Conservation (phyloP, 1,140 invertebrate species). For the Monochamus saltuarius region DNA sequence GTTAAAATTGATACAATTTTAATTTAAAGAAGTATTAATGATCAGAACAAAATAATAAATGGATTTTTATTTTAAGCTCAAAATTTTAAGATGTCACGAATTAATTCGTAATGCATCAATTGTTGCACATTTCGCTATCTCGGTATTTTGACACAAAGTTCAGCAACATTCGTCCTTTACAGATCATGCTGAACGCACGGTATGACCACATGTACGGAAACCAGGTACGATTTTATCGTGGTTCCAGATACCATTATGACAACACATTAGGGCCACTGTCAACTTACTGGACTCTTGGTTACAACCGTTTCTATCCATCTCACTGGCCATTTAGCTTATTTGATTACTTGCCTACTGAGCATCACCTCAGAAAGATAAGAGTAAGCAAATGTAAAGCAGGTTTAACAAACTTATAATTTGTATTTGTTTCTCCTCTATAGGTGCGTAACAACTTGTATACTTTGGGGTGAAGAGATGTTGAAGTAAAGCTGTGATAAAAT, state of each 20-base stretch:
- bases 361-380: conserved; percentile 33
- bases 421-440: conserved; percentile 11
- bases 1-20: too few relatives aligned
- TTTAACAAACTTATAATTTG: neutral
- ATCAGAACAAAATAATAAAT: too few relatives aligned
- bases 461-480: neutral
- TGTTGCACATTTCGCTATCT: neutral
- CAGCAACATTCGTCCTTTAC: neutral
- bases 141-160: neutral
- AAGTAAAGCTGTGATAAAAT: neutral
- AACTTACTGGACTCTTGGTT: conserved; percentile 30
- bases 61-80: too few relatives aligned
- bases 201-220: conserved; percentile 30
- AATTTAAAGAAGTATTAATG: neutral
- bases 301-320: conserved; percentile 10
- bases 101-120: too few relatives aligned
- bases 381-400: conserved; percentile 20
- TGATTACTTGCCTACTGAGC: conserved; percentile 35
- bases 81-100: too few relatives aligned
- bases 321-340: conserved; percentile 26
- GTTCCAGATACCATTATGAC: conserved; percentile 30
- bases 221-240: conserved; percentile 23
- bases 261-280: conserved; percentile 16
- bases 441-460: conserved; percentile 32
- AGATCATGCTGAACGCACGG: conserved; percentile 28